Evolutionary conservation across 2,797 vertebrate species (phyloP).

Genomic region (Australoheros facetus): DNA sequence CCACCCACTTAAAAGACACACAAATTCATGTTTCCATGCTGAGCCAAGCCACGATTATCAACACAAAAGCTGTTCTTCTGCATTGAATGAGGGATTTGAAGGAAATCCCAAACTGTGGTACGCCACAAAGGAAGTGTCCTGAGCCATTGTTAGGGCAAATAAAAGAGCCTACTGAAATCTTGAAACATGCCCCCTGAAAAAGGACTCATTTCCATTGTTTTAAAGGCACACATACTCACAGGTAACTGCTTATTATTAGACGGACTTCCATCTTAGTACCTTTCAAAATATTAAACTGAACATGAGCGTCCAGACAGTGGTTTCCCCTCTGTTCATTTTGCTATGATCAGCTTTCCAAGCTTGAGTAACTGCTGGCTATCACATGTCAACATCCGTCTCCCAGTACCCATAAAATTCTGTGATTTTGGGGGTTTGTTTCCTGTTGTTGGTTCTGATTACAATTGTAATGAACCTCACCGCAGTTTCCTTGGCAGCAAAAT

Average conservation of each 20-base stretch:
- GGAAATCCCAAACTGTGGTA: conserved; percentile 31
- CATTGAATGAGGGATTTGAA: conserved; percentile 38
- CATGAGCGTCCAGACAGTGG: conserved; percentile 37
- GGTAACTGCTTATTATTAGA: neutral
- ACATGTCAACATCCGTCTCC: conserved; percentile 52
- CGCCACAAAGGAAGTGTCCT: conserved; percentile 37
- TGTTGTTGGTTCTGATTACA: conserved; percentile 35
- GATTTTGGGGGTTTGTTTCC: conserved; percentile 37
- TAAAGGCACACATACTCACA: neutral
- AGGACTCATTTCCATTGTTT: neutral
- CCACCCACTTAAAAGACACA: conserved; percentile 24
- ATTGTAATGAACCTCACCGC: conserved; percentile 11
- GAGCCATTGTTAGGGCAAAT: conserved; percentile 33
- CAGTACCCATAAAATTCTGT: conserved; percentile 20
- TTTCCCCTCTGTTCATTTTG: conserved; percentile 42
- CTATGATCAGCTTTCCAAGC: conserved; percentile 38
- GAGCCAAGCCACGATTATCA: conserved; percentile 29
- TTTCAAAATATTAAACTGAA: neutral
- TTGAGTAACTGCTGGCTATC: conserved; percentile 45
- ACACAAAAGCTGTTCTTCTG: conserved; percentile 37
- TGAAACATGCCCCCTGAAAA: neutral
- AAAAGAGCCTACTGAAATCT: neutral
- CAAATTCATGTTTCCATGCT: conserved; percentile 21
- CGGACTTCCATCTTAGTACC: neutral
- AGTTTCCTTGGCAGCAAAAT: conserved; percentile 1